Conservation (phyloP, 2,797 vertebrate genomes). For the Scolopax rusticola region DNA sequence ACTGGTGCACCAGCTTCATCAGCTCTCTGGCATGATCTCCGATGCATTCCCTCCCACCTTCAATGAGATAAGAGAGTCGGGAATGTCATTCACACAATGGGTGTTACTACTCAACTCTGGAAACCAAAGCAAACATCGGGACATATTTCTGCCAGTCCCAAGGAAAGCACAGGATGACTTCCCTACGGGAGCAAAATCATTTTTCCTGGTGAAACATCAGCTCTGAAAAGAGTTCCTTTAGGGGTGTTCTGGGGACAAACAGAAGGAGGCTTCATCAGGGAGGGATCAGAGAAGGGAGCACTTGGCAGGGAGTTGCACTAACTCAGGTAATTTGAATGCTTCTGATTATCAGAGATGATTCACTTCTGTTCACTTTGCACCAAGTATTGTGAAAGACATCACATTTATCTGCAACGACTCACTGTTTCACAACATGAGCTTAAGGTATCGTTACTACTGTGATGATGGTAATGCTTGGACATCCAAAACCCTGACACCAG, state of each 20-base stretch:
- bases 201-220: not conserved
- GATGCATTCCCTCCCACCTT: constrained; percentile 62
- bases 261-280: not conserved
- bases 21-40: constrained; percentile 61
- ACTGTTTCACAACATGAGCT: constrained; percentile 40
- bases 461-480: not conserved
- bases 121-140: constrained; percentile 22
- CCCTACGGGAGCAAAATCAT: not conserved
- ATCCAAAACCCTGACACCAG: not conserved
- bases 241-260: not conserved
- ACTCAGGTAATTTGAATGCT: constrained; percentile 36
- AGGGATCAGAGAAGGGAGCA: constrained; percentile 14
- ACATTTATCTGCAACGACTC: constrained; percentile 58
- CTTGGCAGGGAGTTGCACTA: constrained; percentile 41
- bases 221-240: not conserved
- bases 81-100: constrained; percentile 53
- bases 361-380: constrained; percentile 61
- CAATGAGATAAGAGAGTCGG: constrained; percentile 63
- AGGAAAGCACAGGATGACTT: not conserved
- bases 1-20: constrained; percentile 60
- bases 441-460: not conserved
- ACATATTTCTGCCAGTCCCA: not conserved
- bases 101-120: constrained; percentile 47
- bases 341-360: constrained; percentile 67
- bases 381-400: constrained; percentile 47